These are phyloP conservation scores for Nemapogon koenigi DNA, from an alignment of 2,888 invertebrate species.

Conservation along the genomic window DNA sequence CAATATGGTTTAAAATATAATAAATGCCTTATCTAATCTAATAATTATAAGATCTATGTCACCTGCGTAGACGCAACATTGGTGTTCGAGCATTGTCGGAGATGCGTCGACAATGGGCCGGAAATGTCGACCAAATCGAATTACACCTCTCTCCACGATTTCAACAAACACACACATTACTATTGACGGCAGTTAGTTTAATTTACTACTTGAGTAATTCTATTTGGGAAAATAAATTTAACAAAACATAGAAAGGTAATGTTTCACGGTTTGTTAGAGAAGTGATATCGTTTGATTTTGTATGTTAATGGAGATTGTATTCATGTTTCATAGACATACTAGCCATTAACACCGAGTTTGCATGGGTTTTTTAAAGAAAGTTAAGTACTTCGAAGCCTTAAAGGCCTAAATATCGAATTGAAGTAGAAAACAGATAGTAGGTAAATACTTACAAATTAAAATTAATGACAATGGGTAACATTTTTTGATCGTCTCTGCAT, in stretches of 20 bases:
- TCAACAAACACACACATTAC: constrained; percentile 2
- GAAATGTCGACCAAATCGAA: constrained; percentile 56
- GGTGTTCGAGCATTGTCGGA: constrained; percentile 25
- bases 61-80: constrained; percentile 9
- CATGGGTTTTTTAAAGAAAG: neutral
- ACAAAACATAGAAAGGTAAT: neutral
- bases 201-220: constrained; percentile 7
- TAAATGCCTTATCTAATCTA: neutral
- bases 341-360: neutral
- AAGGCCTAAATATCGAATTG: too few relatives aligned
- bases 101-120: constrained; percentile 51
- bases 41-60: constrained; percentile 1
- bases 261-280: neutral
- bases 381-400: too few relatives aligned
- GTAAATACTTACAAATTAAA: too few relatives aligned
- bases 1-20: too few relatives aligned
- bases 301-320: neutral
- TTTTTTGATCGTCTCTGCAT: too few relatives aligned
- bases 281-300: neutral
- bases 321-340: neutral
- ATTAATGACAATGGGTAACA: too few relatives aligned
- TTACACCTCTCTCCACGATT: constrained; percentile 22
- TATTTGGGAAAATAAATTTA: neutral
- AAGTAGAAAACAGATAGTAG: too few relatives aligned
- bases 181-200: constrained; percentile 1